A percentile compares a stretch with the other conserved stretches of the same genome.
These are phyloP conservation scores for Paralvinella palmiformis DNA, from an alignment of 1,140 invertebrate genomes.

Conservation along the genomic window DNA sequence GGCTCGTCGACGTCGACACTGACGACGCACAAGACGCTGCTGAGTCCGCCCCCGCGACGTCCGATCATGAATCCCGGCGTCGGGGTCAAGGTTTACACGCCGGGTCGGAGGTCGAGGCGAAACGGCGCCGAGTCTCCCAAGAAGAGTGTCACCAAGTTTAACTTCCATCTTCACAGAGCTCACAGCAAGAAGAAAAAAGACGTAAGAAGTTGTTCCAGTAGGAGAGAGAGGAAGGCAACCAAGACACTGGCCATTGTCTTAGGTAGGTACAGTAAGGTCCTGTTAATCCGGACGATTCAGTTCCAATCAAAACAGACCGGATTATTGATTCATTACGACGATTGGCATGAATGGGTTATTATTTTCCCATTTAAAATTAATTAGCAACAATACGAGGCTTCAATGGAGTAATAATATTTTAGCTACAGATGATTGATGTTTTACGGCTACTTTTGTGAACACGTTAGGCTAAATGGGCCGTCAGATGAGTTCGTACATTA, in stretches of 20 bases:
- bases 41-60: slow-evolving; percentile 23
- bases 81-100: slow-evolving; percentile 2
- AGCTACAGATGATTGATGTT: no score
- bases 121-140: slow-evolving; percentile 25
- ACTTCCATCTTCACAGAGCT: slow-evolving; percentile 43
- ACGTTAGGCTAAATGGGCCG: no score
- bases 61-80: slow-evolving; percentile 21
- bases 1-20: slow-evolving; percentile 8
- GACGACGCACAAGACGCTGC: slow-evolving; percentile 7
- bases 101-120: slow-evolving; percentile 14
- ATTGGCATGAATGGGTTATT: no score
- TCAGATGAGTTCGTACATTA: no score
- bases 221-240: slow-evolving; percentile 96
- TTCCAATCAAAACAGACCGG: no score
- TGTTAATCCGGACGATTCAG: no score
- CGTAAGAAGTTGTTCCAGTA: slow-evolving; percentile 86
- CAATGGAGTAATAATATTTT: no score
- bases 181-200: slow-evolving; percentile 43
- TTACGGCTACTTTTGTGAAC: no score
- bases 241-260: slow-evolving; percentile 98
- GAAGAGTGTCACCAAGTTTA: slow-evolving; percentile 65
- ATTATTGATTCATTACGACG: no score
- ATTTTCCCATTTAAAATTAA: no score
- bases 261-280: slow-evolving; percentile 64
- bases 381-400: no score